Evolutionary conservation across 2,113 vertebrate genomes (phyloP), one percentile per base, ranked within the genome.

Genomic region (Vombatus ursinus): DNA sequence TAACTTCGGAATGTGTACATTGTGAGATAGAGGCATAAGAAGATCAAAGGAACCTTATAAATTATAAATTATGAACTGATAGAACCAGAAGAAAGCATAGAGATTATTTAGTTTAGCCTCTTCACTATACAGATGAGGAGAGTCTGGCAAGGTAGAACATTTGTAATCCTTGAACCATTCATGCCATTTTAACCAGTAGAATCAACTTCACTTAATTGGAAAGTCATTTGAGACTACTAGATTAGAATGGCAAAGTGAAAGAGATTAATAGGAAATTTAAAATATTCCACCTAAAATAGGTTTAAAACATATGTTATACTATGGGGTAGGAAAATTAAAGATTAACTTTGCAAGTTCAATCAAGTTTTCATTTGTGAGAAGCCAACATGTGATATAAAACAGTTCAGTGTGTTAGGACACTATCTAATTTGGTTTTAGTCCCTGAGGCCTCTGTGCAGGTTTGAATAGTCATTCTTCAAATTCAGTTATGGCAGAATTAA

Each of bases 351-450:
- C 57, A 93, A 52, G 47, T 50, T 68, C 24, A 93, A 44, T n/a
- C 94, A 91, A 91, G 92, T 95, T 97, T 97, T 47, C 50, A 92
- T 94, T 95, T 93, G 49, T 95, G 37, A 93, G 90, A 96, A 37
- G 37, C 9, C 11, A 24, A 84, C 92, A 91, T 93, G 47, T 92
- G 90, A 92, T 50, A 90, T 47, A 97, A 52, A 54, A 68, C 48
- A 94, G 52, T 94, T 90, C 22, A 53, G 23, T 57, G 47, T 57
- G 26, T 52, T 91, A 91, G 12, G 16, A 90, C 11, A 90, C 14
- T 90, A 0, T 50, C 49, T 92, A 37, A 28, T 54, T 84, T 25
- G 31, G 90, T 52, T 95, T 90, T 44, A 90, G 28, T 96, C 54
- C 52, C 92, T 52, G 61, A 84, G 47, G 96, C 24, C 23, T 95